Conservation (phyloP, 2,113 vertebrate genomes). For the Sturnira hondurensis region DNA sequence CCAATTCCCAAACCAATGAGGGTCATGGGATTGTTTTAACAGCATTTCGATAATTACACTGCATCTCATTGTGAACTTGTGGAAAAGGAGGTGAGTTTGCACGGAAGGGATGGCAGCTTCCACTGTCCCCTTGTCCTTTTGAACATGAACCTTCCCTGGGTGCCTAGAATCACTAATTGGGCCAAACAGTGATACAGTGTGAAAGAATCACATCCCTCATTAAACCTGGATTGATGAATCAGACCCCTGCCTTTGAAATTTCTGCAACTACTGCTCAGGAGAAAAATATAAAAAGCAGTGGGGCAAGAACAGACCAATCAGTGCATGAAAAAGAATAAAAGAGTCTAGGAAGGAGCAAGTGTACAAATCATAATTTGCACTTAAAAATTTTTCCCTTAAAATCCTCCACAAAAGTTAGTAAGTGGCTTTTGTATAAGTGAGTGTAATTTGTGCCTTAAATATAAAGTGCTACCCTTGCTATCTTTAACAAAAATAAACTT, state of each 20-base stretch:
- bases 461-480: neutral
- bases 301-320: neutral
- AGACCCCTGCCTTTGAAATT: neutral
- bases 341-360: neutral
- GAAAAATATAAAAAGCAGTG: neutral
- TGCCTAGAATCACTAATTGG: neutral
- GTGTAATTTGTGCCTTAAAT: neutral
- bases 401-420: neutral
- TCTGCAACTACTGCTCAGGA: neutral
- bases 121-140: neutral
- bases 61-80: neutral
- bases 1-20: neutral
- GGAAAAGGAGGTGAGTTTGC: neutral
- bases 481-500: constrained; percentile 3
- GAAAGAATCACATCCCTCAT: neutral
- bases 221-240: neutral
- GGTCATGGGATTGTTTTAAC: neutral
- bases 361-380: neutral
- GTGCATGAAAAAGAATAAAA: neutral
- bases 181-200: neutral
- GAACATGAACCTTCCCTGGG: neutral
- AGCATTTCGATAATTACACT: neutral
- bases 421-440: neutral
- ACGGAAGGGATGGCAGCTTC: neutral
- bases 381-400: neutral